Conservation (phyloP, 1,140 invertebrate species). For the Charaxes varanes region DNA sequence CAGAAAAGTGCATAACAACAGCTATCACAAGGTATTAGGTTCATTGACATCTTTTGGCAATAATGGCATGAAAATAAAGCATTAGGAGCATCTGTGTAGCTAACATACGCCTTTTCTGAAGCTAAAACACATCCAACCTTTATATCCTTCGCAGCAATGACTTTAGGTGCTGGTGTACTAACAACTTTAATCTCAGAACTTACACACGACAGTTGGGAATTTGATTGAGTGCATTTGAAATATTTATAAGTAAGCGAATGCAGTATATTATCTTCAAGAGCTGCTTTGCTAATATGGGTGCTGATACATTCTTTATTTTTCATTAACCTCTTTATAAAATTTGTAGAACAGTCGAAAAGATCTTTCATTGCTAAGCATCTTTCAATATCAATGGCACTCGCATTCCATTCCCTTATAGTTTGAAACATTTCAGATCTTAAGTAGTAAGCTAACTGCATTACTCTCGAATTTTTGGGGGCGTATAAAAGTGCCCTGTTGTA, state of each 20-base stretch:
- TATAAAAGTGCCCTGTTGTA: constrained; percentile 31
- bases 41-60: constrained; percentile 24
- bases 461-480: constrained; percentile 24
- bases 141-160: constrained; percentile 19
- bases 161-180: constrained; percentile 7
- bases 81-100: constrained; percentile 1
- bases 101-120: constrained; percentile 20
- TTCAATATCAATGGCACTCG: constrained; percentile 26
- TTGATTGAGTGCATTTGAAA: background rate
- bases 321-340: too few relatives aligned
- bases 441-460: constrained; percentile 28
- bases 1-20: constrained; percentile 29
- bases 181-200: constrained; percentile 18
- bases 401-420: constrained; percentile 6
- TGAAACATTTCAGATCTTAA: constrained; percentile 28
- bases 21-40: constrained; percentile 28
- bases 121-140: constrained; percentile 17
- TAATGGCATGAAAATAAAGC: constrained; percentile 17
- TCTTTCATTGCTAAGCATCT: constrained; percentile 14
- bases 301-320: constrained; percentile 13
- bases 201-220: constrained; percentile 17
- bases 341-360: too few relatives aligned
- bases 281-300: background rate
- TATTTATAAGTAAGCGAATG: background rate
- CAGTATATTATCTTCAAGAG: background rate